Percentiles rank a stretch among this genome's conserved stretches.
Evolutionary conservation across 2,888 invertebrate species (phyloP).

Genomic region (Chromoteleia sp.): DNA sequence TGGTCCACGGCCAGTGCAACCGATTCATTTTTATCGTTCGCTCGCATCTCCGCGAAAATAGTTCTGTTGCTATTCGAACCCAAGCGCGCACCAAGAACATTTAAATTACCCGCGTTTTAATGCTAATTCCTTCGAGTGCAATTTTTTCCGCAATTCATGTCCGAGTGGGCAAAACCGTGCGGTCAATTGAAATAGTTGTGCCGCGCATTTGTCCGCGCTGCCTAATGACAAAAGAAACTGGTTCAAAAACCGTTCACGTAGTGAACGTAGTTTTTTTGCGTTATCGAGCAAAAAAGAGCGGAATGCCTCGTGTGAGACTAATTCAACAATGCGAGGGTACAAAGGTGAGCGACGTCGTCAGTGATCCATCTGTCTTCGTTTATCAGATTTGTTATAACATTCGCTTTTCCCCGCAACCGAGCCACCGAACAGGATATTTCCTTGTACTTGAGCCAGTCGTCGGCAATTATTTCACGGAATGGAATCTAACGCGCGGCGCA

Average conservation of each 20-base stretch:
- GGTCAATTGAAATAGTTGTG: background rate
- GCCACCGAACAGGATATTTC: conserved; percentile 46
- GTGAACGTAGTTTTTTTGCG: conserved; percentile 11
- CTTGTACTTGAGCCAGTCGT: conserved; percentile 42
- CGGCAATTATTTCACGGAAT: conserved; percentile 78
- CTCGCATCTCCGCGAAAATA: conserved; percentile 40
- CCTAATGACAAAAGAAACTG: background rate
- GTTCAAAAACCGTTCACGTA: background rate
- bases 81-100: conserved; percentile 5
- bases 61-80: conserved; percentile 6
- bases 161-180: background rate
- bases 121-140: conserved; percentile 3
- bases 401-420: conserved; percentile 42
- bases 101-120: conserved; percentile 9
- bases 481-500: conserved; percentile 75
- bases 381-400: conserved; percentile 47
- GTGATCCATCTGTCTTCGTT: conserved; percentile 36
- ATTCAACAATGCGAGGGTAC: conserved; percentile 32
- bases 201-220: background rate
- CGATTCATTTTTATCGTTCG: conserved; percentile 41
- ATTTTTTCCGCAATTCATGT: background rate
- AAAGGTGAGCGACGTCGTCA: conserved; percentile 37
- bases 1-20: conserved; percentile 32
- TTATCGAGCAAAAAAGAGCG: background rate
- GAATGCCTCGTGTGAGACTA: conserved; percentile 22